Conservation (phyloP, 2,797 vertebrate species). For the Pangasius mekongensis region DNA sequence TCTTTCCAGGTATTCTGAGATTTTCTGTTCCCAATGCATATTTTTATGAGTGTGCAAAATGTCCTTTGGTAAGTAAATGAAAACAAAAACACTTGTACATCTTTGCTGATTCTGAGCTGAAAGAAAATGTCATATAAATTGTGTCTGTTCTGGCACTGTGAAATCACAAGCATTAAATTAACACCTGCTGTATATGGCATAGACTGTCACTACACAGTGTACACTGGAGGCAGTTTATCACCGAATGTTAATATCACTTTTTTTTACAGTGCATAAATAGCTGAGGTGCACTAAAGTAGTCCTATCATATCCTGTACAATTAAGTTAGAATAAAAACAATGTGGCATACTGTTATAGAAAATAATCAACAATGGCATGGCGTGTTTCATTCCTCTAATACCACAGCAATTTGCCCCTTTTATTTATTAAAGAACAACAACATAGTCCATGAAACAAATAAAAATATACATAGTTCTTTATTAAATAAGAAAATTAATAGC, state of each 20-base stretch:
- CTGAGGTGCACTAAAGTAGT: neutral
- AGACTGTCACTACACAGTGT: slow-evolving; percentile 26
- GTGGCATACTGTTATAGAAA: too few relatives aligned
- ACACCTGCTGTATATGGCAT: slow-evolving; percentile 24
- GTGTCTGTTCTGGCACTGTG: slow-evolving; percentile 7
- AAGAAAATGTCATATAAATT: slow-evolving; percentile 1
- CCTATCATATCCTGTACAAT: neutral
- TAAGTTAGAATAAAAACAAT: neutral
- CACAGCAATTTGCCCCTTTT: neutral
- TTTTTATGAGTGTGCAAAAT: slow-evolving; percentile 13
- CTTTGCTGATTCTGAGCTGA: slow-evolving; percentile 1
- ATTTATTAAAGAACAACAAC: neutral
- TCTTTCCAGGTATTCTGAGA: neutral
- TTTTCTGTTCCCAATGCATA: neutral
- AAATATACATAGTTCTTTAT: neutral
- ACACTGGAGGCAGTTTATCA: slow-evolving; percentile 26
- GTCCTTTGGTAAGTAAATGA: neutral
- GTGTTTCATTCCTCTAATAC: neutral
- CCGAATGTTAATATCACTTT: slow-evolving; percentile 13
- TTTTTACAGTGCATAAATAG: neutral
- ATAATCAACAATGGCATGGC: neutral
- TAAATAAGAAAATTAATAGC: neutral
- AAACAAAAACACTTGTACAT: neutral
- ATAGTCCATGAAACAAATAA: neutral
- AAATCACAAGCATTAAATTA: slow-evolving; percentile 34